phyloP scores from a whole-genome alignment of 2,888 invertebrate species.

The Chalcis sispes region DNA sequence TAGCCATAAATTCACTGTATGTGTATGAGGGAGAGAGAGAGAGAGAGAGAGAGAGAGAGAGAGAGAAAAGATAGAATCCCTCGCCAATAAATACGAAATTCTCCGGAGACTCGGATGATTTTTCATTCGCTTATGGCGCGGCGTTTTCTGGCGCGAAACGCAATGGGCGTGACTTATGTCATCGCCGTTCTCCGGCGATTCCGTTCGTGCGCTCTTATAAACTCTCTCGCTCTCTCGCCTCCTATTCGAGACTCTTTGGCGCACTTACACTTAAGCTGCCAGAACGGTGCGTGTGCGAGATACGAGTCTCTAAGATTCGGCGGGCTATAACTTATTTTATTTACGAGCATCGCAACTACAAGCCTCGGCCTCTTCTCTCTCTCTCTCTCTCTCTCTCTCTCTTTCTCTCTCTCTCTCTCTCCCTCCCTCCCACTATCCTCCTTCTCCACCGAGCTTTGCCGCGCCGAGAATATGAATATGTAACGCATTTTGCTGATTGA shows the following conservation, averaged over 20 bases:
- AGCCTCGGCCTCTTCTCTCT: background rate
- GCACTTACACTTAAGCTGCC: conserved; percentile 55
- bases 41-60: conserved; percentile 14
- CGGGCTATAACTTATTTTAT: conserved; percentile 65
- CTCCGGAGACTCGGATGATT: background rate
- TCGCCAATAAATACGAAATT: conserved; percentile 27
- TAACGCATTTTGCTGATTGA: conserved; percentile 75
- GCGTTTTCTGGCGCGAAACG: conserved; percentile 36
- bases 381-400: background rate
- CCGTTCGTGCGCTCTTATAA: conserved; percentile 30
- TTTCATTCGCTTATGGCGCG: conserved; percentile 41
- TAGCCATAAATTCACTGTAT: no score
- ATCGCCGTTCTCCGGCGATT: conserved; percentile 44
- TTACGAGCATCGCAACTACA: conserved; percentile 59
- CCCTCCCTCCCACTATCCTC: background rate
- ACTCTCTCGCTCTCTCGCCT: conserved; percentile 24
- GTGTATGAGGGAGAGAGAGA: conserved; percentile 16
- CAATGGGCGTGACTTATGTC: conserved; percentile 48
- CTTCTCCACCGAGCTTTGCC: no score
- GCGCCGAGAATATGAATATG: conserved; percentile 69
- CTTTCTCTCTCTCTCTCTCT: background rate
- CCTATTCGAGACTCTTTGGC: conserved; percentile 47
- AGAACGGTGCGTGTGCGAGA: conserved; percentile 54
- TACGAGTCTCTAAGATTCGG: conserved; percentile 61
- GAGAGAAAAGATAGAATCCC: no score